Conservation (phyloP, 2,113 vertebrate species). For the Clinocottus analis region DNA sequence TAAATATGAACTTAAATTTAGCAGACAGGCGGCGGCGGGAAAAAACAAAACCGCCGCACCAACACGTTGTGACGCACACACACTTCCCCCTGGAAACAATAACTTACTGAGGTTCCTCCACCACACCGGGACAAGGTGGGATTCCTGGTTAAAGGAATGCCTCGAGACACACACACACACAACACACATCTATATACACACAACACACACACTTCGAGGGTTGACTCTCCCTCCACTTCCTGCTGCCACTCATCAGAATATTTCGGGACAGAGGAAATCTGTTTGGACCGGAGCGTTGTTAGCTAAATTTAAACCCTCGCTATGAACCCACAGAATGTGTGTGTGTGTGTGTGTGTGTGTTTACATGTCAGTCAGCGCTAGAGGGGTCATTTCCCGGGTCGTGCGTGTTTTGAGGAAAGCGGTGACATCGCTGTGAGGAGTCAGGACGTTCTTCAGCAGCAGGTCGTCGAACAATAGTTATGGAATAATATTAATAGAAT, state of each 20-base stretch:
- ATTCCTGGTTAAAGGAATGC: conserved; percentile 57
- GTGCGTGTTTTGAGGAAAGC: conserved; percentile 53
- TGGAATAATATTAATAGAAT: not conserved
- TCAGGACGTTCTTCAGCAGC: not conserved
- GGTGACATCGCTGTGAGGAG: conserved; percentile 42
- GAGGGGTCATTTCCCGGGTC: conserved; percentile 50
- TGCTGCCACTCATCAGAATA: too few relatives aligned
- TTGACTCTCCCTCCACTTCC: too few relatives aligned
- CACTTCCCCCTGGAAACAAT: conserved; percentile 78
- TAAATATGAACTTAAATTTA: conserved; percentile 44
- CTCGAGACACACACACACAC: too few relatives aligned
- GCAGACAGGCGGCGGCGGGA: conserved; percentile 1
- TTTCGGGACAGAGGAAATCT: conserved; percentile 65
- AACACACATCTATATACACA: not conserved
- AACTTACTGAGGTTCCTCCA: conserved; percentile 74
- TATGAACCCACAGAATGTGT: conserved; percentile 15
- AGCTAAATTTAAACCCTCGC: conserved; percentile 69
- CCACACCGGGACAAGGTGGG: conserved; percentile 42
- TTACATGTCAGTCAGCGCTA: conserved; percentile 11
- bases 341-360: conserved; percentile 34
- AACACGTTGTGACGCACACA: conserved; percentile 77
- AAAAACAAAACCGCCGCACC: conserved; percentile 55
- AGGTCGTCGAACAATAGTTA: not conserved
- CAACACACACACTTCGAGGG: not conserved
- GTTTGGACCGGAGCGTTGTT: conserved; percentile 37